Evolutionary conservation across 2,797 vertebrate species (phyloP).

Genomic region (Typhlichthys subterraneus): DNA sequence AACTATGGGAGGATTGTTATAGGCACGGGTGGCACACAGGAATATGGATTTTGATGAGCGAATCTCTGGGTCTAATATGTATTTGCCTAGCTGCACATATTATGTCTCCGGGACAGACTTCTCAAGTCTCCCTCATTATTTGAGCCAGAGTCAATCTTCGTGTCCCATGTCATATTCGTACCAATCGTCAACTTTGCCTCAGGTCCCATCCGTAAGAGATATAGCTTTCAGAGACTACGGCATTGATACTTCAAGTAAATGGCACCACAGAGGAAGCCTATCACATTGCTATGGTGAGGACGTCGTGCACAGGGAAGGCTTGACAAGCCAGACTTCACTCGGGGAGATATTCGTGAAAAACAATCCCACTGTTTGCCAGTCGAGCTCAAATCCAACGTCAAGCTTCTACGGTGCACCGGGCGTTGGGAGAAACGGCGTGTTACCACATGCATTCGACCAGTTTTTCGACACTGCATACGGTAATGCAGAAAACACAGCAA

Average conservation of each 20-base stretch:
- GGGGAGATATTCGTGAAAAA: conserved; percentile 93
- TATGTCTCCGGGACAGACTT: conserved; percentile 98
- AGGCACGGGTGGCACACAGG: conserved; percentile 77
- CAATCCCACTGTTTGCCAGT: conserved; percentile 83
- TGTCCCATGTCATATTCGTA: conserved; percentile 97
- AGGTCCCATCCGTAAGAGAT: conserved; percentile 96
- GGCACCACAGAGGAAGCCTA: conserved; percentile 93
- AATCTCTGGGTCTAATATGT: conserved; percentile 97
- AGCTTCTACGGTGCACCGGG: conserved; percentile 88
- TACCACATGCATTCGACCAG: conserved; percentile 97
- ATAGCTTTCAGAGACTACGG: conserved; percentile 99
- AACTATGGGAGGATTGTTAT: conserved; percentile 93
- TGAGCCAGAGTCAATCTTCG: conserved; percentile 96
- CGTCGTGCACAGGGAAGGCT: conserved; percentile 94
- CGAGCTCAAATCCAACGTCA: conserved; percentile 84
- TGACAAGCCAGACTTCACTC: conserved; percentile 85
- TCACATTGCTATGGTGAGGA: conserved; percentile 95
- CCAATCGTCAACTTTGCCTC: conserved; percentile 93
- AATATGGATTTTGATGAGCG: conserved; percentile 99
- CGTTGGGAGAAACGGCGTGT: conserved; percentile 93
- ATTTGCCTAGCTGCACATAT: conserved; percentile 99
- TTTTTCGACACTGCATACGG: conserved; percentile 98
- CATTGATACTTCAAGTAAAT: conserved; percentile 94
- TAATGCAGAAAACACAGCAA: conserved; percentile 78
- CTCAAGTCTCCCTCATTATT: conserved; percentile 95